Conservation (phyloP, 2,113 vertebrate species). For the Cichladusa arquata region DNA sequence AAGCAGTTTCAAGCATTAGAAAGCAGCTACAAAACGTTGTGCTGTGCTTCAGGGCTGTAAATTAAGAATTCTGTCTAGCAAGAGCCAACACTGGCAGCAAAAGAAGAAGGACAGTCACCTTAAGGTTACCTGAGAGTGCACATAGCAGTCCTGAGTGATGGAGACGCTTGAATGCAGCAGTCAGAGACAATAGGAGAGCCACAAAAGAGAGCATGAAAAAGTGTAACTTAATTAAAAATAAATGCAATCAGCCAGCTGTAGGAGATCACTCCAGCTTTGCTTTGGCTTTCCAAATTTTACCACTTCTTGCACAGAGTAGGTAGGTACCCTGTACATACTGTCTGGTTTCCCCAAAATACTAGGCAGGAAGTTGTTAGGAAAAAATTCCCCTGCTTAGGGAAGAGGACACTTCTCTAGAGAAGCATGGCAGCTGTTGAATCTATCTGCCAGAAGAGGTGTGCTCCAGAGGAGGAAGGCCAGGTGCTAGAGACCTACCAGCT, state of each 20-base stretch:
- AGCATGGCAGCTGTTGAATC: background rate
- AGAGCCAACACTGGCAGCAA: background rate
- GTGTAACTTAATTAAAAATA: background rate
- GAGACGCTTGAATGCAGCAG: background rate
- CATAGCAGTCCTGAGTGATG: background rate
- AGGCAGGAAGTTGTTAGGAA: background rate
- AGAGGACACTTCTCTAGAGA: background rate
- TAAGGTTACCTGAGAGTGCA: background rate
- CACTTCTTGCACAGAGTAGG: background rate
- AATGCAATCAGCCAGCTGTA: background rate
- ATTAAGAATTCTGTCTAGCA: conserved; percentile 2
- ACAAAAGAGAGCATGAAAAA: background rate
- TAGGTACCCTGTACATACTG: background rate
- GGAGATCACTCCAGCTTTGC: background rate
- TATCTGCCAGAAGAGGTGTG: background rate
- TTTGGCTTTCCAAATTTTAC: background rate
- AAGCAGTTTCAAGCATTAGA: conserved; percentile 40
- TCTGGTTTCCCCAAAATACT: background rate
- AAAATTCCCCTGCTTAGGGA: background rate
- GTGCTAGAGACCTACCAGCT: background rate
- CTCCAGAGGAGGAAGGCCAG: background rate
- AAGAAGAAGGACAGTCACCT: background rate
- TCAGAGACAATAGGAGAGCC: background rate
- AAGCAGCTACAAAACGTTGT: conserved; percentile 9
- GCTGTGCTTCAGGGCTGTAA: background rate